Percentiles rank a stretch among this genome's conserved stretches.
These are phyloP conservation scores for Pagrus major DNA, from an alignment of 2,113 vertebrate genomes.

Conservation along the genomic window DNA sequence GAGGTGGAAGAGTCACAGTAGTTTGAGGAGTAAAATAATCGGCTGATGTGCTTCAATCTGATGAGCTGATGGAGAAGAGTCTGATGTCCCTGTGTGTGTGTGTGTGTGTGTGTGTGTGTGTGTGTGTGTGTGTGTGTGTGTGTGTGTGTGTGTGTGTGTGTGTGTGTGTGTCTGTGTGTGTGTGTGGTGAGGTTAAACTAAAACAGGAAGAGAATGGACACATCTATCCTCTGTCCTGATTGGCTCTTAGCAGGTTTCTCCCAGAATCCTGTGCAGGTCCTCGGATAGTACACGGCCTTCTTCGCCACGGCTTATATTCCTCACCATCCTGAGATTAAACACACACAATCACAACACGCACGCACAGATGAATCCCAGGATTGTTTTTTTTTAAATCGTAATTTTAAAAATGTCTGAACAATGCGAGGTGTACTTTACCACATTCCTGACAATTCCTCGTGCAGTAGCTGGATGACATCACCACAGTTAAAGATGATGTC, in stretches of 20 bases:
- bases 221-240: slow-evolving; percentile 75
- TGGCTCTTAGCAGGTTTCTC: slow-evolving; percentile 85
- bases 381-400: not conserved
- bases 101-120: not conserved
- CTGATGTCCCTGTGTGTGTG: slow-evolving; percentile 2
- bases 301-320: slow-evolving; percentile 90
- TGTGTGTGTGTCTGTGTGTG: not conserved
- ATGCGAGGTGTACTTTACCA: slow-evolving; percentile 79
- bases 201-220: slow-evolving; percentile 34
- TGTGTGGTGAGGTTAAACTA: slow-evolving; percentile 6
- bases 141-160: not conserved
- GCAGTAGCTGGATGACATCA: slow-evolving; percentile 89
- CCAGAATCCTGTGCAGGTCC: slow-evolving; percentile 89
- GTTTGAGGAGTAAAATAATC: slow-evolving; percentile 19
- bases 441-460: slow-evolving; percentile 86
- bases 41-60: slow-evolving; percentile 51
- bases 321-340: slow-evolving; percentile 85
- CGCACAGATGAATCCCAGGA: not conserved
- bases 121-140: not conserved
- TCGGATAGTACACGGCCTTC: slow-evolving; percentile 87
- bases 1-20: slow-evolving; percentile 27
- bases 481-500: slow-evolving; percentile 91
- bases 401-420: not conserved
- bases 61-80: slow-evolving; percentile 19
- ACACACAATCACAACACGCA: not conserved